A percentile compares a stretch with the other conserved stretches of the same genome.
These are phyloP conservation scores for Horisme vitalbata DNA, from an alignment of 2,888 invertebrate species.

Conservation along the genomic window DNA sequence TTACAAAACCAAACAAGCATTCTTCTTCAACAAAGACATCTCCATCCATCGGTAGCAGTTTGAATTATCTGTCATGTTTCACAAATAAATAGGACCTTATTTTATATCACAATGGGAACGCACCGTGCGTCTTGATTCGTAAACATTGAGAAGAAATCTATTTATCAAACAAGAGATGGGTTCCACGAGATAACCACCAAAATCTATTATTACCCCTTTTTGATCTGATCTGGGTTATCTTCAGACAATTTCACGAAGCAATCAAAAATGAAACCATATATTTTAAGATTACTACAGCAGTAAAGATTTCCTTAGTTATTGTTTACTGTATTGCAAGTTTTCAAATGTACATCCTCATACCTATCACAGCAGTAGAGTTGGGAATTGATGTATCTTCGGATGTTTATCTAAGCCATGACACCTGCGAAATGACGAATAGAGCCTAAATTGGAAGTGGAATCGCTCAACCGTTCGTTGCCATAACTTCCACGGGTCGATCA, in stretches of 20 bases:
- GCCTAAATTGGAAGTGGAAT: slow-evolving; percentile 16
- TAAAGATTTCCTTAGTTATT: not conserved
- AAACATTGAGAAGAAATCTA: slow-evolving; percentile 68
- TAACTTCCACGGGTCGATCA: slow-evolving; percentile 51
- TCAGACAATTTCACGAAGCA: slow-evolving; percentile 21
- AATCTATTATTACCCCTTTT: slow-evolving; percentile 76
- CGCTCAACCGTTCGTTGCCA: slow-evolving; percentile 18
- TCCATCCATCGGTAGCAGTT: slow-evolving; percentile 75
- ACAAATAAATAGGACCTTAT: slow-evolving; percentile 76
- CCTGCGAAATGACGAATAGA: slow-evolving; percentile 2
- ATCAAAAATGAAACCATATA: not conserved
- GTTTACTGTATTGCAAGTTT: slow-evolving; percentile 1
- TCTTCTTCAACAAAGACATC: slow-evolving; percentile 70
- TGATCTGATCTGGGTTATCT: slow-evolving; percentile 49
- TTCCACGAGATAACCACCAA: slow-evolving; percentile 63
- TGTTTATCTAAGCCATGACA: slow-evolving; percentile 3
- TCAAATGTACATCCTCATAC: not conserved
- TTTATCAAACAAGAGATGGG: slow-evolving; percentile 77
- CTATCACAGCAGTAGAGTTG: not conserved
- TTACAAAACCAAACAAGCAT: slow-evolving; percentile 71
- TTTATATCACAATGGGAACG: slow-evolving; percentile 71
- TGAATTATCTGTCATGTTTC: slow-evolving; percentile 76
- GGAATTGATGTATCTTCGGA: slow-evolving; percentile 5
- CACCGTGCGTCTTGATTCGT: slow-evolving; percentile 61
- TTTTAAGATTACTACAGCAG: not conserved